Conservation (phyloP, 2,888 invertebrate genomes). For the Meliscaeva auricollis region DNA sequence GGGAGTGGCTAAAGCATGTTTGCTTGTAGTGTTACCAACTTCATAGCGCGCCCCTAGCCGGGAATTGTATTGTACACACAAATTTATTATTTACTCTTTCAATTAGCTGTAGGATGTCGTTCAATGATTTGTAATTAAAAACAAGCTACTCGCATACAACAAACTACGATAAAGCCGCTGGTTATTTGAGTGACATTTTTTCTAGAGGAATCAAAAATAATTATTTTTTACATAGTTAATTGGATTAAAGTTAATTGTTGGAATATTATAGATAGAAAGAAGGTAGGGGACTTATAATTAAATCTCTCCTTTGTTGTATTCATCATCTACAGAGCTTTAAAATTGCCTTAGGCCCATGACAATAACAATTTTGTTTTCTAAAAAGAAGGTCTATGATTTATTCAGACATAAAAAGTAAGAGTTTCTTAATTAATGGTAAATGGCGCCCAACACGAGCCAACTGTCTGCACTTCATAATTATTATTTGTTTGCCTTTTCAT, state of each 20-base stretch:
- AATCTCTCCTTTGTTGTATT: background rate
- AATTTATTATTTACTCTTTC: slow-evolving; percentile 33
- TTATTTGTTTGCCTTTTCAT: too few species aligned
- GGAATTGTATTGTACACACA: slow-evolving; percentile 28
- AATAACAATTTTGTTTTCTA: too few species aligned
- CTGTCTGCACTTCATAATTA: too few species aligned
- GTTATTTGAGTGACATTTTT: slow-evolving; percentile 66
- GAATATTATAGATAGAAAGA: background rate
- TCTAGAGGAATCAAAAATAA: slow-evolving; percentile 17
- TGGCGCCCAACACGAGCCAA: too few species aligned
- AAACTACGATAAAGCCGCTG: slow-evolving; percentile 57
- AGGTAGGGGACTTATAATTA: background rate
- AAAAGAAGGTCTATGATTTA: too few species aligned
- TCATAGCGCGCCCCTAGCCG: background rate
- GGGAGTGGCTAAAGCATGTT: slow-evolving; percentile 55
- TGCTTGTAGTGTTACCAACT: slow-evolving; percentile 23
- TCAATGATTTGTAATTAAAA: slow-evolving; percentile 68
- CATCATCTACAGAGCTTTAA: background rate
- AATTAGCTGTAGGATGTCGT: slow-evolving; percentile 63
- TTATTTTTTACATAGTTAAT: slow-evolving; percentile 3
- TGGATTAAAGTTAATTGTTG: slow-evolving; percentile 12
- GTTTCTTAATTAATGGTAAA: too few species aligned
- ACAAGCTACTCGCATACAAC: slow-evolving; percentile 29
- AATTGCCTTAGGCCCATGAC: background rate
- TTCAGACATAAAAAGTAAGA: too few species aligned